These are phyloP conservation scores for human (Homo sapiens) DNA, from an alignment of 2,113 vertebrate genomes.

Conservation along the genomic window GRCh38 chr15:97041501-97042000, in stretches of 20 bases:
- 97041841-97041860: not conserved
- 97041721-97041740: not conserved
- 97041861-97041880: not conserved
- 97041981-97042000: not conserved
- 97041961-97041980: not conserved
- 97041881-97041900: not conserved
- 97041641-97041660: not conserved
- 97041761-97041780: not conserved
- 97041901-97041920: not conserved
- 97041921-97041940: not conserved
- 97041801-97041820: not conserved
- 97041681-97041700: not conserved
- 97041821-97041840: not conserved
- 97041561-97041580: not conserved
- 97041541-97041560: not conserved
- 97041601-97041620: not conserved
- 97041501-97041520: not conserved
- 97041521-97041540: not conserved
- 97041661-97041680: not conserved
- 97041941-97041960: not conserved
- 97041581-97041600: not conserved
- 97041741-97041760: not conserved
- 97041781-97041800: not conserved
- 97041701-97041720: not conserved
- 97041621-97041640: not conserved